Base-by-base conservation (phyloP, 1,140 invertebrate genomes). In the Lepidurus couesii region DNA sequence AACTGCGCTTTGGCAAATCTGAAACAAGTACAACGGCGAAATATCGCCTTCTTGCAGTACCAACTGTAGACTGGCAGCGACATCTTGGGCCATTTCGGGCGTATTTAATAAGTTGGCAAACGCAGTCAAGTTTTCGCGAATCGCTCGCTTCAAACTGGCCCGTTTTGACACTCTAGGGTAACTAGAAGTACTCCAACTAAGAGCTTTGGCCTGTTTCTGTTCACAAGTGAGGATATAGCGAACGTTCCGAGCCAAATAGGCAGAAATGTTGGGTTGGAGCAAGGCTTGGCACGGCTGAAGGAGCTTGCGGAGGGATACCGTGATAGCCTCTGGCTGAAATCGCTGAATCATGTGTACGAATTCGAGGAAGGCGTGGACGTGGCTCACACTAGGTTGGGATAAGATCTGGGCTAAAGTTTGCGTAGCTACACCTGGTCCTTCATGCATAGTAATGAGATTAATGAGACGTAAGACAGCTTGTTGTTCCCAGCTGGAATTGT, bases 1-100 rank as follows among this genome's bases (percentile, higher is more conserved):
- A 73, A 82, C 80, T 13, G 79, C 79, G 44, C 80, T 80, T 77
- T 82, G 80, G 43, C 79, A 65, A 21, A 65, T 65, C 21, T 65
- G 53, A 16, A 65, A 65, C 6, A 65, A 21, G 21, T 65, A 8
- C 13, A 65, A 65, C 9, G 53, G 53, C 21, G 53, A 65, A 65
- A 65, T 65, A n/a, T 65, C 53, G 53, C 53, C 53, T 21, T 65
- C 53, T 13, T 21, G 53, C 21, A 65, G 13, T 65, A 65, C 53
- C 21, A 65, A 65, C 3, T 65, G 53, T 21, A 65, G 21, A 65
- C 53, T 65, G 8, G 53, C 53, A 65, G 53, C 53, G 3, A 65
- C 13, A 65, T 65, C 53, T 65, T 65, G 53, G 8, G 53, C 53
- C 53, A 65, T 65, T 65, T 65, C 53, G 0, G 53, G 53, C n/a